Evolutionary conservation across 35 echinoderm and acorn worm genomes (phyloP), one percentile per base, ranked within the genome.

Genomic region (Nesometra sesokonis): DNA sequence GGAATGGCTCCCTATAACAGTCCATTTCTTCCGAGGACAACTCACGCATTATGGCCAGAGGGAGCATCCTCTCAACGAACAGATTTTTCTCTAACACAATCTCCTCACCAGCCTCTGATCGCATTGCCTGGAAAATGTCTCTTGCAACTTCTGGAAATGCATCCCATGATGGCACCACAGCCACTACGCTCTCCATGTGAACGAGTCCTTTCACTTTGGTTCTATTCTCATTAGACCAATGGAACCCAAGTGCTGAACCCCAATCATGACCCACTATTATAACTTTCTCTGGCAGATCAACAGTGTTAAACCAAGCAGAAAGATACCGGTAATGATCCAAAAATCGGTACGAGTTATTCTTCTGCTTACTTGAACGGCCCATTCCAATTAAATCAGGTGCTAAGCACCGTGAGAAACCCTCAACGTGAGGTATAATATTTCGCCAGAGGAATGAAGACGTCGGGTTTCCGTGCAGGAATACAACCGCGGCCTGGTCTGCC

Each of bases 331-430:
- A 97, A 33, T 97, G 94, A 40, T 97, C 94, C 4, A 88, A 89
- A 67, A 90, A 97, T 11, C 85, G 89, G 38, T 97, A 97, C 31
- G 78, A 36, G n/a, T 67, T 77, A 78, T 86, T 88, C 19, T 80
- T 79, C 5, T 90, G 67, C 38, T 97, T 97, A 79, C 79, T 90
- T 5, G 94, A 97, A 30, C 91, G 31, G 30, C 94, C 94, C 91
- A 88, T 87, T 7, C 94, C 94, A 36, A 97, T 97, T 35, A 97
- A 87, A 87, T 97, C 94, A 21, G 94, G 94, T n/a, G 94, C 94
- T 34, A 97, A 77, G 57, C 94, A 97, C 38, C n/a, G 34, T 85
- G 91, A 33, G 94, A 91, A 5, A 97, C n/a, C n/a, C n/a, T n/a
- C n/a, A n/a, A n/a, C n/a, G n/a, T n/a, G n/a, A n/a, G n/a, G n/a